phyloP scores from a whole-genome alignment of 2,113 vertebrate genomes.

The Odocoileus virginianus region DNA sequence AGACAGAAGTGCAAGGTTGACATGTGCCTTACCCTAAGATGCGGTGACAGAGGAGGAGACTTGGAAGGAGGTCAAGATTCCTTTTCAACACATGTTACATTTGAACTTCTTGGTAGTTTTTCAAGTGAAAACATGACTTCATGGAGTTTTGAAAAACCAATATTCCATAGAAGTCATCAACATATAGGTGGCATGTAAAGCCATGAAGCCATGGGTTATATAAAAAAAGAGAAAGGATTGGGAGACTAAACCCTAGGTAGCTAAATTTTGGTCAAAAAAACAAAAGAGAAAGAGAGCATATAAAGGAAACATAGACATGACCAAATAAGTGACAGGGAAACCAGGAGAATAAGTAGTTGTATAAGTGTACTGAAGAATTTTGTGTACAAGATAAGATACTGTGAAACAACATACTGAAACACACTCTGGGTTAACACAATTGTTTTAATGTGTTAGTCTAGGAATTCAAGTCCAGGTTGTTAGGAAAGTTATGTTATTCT shows the following conservation, averaged over 20 bases:
- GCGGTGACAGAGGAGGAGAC: neutral
- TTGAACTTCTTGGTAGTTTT: neutral
- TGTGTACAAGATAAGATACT: neutral
- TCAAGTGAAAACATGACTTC: neutral
- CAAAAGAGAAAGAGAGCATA: neutral
- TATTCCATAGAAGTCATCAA: neutral
- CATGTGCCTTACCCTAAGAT: neutral
- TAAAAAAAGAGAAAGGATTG: neutral
- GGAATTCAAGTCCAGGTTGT: neutral
- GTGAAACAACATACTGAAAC: neutral
- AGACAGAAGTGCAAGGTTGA: neutral
- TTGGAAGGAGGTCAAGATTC: neutral
- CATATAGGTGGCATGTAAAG: neutral
- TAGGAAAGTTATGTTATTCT: neutral
- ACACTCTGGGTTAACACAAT: neutral
- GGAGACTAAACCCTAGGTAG: neutral
- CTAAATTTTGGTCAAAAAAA: neutral
- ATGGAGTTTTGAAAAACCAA: neutral
- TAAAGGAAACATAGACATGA: neutral
- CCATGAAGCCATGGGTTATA: neutral
- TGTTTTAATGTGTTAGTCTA: neutral
- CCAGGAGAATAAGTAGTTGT: neutral
- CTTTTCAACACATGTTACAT: neutral
- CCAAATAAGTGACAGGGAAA: neutral
- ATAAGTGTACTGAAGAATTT: neutral